Percentiles rank a stretch among this genome's conserved stretches.
Evolutionary conservation across 35 echinoderm and acorn worm species (phyloP).

Genomic region (Nesometra sesokonis): DNA sequence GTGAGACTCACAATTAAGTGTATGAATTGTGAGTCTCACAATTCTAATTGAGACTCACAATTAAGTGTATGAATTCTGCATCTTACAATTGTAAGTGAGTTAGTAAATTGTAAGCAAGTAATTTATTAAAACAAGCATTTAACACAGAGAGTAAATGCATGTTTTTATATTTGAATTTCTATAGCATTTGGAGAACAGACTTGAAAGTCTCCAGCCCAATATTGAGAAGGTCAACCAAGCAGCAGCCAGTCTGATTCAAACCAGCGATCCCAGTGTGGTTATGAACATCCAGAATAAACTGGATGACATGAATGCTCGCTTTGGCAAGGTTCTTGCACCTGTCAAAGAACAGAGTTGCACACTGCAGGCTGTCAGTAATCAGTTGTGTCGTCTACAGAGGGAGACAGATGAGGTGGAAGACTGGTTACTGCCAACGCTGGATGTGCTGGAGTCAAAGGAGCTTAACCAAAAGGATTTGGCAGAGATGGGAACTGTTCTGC

Average conservation of each 20-base stretch:
- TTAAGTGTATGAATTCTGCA: too few species aligned
- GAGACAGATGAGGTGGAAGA: constrained; percentile 87
- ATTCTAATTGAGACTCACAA: too few species aligned
- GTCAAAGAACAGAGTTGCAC: constrained; percentile 48
- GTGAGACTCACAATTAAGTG: too few species aligned
- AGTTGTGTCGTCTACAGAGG: constrained; percentile 54
- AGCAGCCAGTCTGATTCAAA: constrained; percentile 58
- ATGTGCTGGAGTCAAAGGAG: constrained; percentile 63
- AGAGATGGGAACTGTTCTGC: constrained; percentile 51
- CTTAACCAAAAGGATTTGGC: constrained; percentile 60
- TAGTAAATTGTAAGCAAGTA: too few species aligned
- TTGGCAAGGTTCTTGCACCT: constrained; percentile 32
- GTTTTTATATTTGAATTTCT: neutral
- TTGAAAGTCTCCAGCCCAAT: constrained; percentile 63
- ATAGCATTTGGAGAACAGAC: neutral
- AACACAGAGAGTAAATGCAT: neutral
- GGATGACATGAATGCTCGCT: constrained; percentile 67
- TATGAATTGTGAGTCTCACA: too few species aligned
- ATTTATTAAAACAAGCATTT: too few species aligned
- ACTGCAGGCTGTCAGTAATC: constrained; percentile 63
- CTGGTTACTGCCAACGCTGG: constrained; percentile 82
- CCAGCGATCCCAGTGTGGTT: constrained; percentile 62
- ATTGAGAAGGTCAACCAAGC: constrained; percentile 67
- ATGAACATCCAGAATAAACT: constrained; percentile 60
- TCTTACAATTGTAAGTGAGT: too few species aligned